Conservation (phyloP, 2,113 vertebrate species). For the Paradoxurus hermaphroditus region DNA sequence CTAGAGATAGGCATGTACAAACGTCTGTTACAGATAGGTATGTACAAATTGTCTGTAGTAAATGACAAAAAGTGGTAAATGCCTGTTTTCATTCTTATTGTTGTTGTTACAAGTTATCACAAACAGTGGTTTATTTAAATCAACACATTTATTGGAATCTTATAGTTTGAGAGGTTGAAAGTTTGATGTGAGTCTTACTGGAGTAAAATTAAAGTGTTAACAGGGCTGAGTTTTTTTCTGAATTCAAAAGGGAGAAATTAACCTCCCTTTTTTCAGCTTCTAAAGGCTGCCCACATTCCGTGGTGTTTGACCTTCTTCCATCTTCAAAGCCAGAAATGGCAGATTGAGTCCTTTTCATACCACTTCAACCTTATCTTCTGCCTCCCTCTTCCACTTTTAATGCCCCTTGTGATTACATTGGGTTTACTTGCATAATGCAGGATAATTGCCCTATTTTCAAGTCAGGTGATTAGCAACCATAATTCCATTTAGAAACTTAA, state of each 20-base stretch:
- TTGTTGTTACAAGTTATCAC: neutral
- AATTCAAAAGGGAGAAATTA: neutral
- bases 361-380: neutral
- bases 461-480: neutral
- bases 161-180: neutral
- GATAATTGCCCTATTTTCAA: neutral
- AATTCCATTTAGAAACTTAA: neutral
- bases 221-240: neutral
- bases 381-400: neutral
- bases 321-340: neutral
- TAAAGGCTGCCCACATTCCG: neutral
- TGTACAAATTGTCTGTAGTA: neutral
- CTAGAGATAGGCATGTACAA: neutral
- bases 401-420: neutral
- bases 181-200: neutral
- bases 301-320: neutral
- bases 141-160: neutral
- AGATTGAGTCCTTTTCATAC: neutral
- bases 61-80: neutral
- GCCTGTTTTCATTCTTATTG: neutral
- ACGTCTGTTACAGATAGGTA: neutral
- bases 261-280: neutral
- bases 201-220: neutral
- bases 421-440: neutral
- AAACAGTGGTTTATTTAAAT: neutral